Evolutionary conservation across 2,888 invertebrate species (phyloP).

Genomic region (Julus scandinavius): DNA sequence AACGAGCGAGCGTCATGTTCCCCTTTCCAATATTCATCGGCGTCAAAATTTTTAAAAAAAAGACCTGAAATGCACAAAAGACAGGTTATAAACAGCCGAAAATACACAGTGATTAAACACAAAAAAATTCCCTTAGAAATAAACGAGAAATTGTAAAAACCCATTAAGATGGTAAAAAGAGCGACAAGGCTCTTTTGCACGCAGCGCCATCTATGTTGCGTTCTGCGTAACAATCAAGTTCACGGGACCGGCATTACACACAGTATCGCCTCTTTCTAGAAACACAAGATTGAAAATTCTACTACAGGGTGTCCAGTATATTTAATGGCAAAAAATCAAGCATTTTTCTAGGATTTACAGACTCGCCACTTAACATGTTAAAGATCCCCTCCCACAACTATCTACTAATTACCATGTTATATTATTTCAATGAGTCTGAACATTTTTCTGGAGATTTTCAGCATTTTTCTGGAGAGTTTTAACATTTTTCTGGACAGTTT

Average conservation of each 20-base stretch:
- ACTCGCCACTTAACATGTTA: too few species aligned
- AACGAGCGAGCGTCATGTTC: not conserved
- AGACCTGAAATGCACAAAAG: not conserved
- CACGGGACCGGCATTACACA: not conserved
- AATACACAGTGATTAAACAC: not conserved
- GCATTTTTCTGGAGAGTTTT: too few species aligned
- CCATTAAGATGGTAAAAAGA: not conserved
- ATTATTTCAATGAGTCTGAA: too few species aligned
- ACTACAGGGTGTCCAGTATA: too few species aligned
- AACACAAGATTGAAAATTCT: too few species aligned
- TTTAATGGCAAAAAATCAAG: too few species aligned
- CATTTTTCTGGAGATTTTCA: too few species aligned
- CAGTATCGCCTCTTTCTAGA: too few species aligned
- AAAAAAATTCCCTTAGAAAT: not conserved
- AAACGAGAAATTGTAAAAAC: not conserved
- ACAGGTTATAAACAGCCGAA: not conserved
- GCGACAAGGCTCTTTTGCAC: not conserved
- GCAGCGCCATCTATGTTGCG: not conserved
- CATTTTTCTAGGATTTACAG: too few species aligned
- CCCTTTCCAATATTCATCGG: not conserved
- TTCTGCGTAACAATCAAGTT: not conserved
- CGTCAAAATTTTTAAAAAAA: not conserved
- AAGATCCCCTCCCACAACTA: too few species aligned
- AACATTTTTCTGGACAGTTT: too few species aligned
- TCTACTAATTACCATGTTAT: too few species aligned